Percentiles rank a stretch among this genome's conserved stretches.
phyloP scores from a whole-genome alignment of 2,888 invertebrate genomes.

The Venusia cambrica region DNA sequence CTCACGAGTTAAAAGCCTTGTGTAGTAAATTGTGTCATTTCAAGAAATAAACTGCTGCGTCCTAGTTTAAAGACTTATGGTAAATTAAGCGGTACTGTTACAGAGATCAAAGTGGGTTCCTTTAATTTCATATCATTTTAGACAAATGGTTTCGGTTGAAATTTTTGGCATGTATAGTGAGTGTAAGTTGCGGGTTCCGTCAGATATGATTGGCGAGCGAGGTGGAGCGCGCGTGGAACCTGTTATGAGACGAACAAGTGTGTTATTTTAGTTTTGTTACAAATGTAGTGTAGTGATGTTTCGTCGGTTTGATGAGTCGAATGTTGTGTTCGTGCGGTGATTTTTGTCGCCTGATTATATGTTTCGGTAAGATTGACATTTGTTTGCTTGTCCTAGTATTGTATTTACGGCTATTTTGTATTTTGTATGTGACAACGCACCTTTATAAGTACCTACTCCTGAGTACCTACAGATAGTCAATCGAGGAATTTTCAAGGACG shows the following conservation, averaged over 20 bases:
- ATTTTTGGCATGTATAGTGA: slow-evolving; percentile 23
- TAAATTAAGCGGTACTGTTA: slow-evolving; percentile 42
- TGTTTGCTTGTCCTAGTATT: slow-evolving; percentile 13
- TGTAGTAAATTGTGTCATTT: slow-evolving; percentile 52
- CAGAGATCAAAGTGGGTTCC: slow-evolving; percentile 50
- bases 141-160: slow-evolving; percentile 28
- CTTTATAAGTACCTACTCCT: no score
- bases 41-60: slow-evolving; percentile 55
- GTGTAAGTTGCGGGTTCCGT: slow-evolving; percentile 32
- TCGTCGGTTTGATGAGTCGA: slow-evolving; percentile 45
- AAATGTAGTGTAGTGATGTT: slow-evolving; percentile 38
- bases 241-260: slow-evolving; percentile 46
- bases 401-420: no score
- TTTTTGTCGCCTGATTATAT: slow-evolving; percentile 31
- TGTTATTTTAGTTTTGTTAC: slow-evolving; percentile 43
- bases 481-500: no score
- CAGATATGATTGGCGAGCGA: slow-evolving; percentile 57
- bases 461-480: no score
- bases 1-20: slow-evolving; percentile 40
- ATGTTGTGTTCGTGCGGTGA: slow-evolving; percentile 24
- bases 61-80: slow-evolving; percentile 56
- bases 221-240: slow-evolving; percentile 46
- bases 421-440: no score
- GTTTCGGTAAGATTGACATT: slow-evolving; percentile 27
- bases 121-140: slow-evolving; percentile 39